Conservation (phyloP, 2,888 invertebrate genomes). For the Drosophila mercatorum region DNA sequence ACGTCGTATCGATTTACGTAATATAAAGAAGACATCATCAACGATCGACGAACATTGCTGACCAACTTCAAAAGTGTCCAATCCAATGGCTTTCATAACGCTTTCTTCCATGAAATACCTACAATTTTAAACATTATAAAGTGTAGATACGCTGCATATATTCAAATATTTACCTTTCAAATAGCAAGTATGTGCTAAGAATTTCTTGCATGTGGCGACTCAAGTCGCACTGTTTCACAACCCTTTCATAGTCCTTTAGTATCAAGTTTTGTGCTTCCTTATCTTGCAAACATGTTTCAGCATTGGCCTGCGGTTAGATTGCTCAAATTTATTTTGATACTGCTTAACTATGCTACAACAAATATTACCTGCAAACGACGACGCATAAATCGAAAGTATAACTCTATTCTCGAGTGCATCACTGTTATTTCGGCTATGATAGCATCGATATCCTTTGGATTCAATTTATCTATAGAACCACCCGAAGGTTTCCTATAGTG, state of each 20-base stretch:
- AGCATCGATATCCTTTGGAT: conserved; percentile 94
- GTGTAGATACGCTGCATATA: too few relatives aligned
- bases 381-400: conserved; percentile 95
- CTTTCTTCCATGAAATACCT: conserved; percentile 97
- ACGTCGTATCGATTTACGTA: conserved; percentile 97
- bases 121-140: not conserved
- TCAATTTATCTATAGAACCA: conserved; percentile 86
- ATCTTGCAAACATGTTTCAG: conserved; percentile 87
- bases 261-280: conserved; percentile 85
- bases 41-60: conserved; percentile 95
- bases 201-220: conserved; percentile 92
- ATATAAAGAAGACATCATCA: conserved; percentile 98
- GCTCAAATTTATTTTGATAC: conserved; percentile 5
- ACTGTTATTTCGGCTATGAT: conserved; percentile 95
- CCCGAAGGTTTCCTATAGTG: conserved; percentile 84
- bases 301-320: conserved; percentile 86
- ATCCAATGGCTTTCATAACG: conserved; percentile 93
- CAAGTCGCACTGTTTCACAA: conserved; percentile 90
- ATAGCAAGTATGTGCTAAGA: conserved; percentile 93
- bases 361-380: conserved; percentile 88
- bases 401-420: conserved; percentile 94
- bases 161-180: conserved; percentile 89
- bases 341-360: not conserved
- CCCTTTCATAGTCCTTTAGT: conserved; percentile 87
- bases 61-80: conserved; percentile 91